Conservation (phyloP, 1,140 invertebrate genomes). For the Stegodyphus mimosarum region DNA sequence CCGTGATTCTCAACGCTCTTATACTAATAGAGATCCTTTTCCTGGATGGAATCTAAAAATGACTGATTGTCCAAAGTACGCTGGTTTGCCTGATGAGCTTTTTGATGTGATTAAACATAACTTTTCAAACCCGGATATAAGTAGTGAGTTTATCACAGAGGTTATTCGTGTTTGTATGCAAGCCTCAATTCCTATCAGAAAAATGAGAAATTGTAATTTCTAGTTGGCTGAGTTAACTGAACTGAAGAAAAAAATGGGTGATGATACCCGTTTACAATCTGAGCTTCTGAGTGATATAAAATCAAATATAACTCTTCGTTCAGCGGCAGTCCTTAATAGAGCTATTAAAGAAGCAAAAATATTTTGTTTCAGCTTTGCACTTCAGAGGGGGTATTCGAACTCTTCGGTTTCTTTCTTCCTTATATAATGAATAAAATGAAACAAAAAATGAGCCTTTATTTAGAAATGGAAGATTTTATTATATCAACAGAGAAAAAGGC, state of each 20-base stretch:
- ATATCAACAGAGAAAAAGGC: constrained; percentile 3
- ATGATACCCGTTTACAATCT: not conserved
- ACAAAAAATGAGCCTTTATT: not conserved
- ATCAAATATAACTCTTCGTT: not conserved
- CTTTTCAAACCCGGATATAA: not conserved
- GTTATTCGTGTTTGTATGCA: not conserved
- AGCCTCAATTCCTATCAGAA: constrained; percentile 10
- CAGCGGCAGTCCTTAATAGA: not conserved
- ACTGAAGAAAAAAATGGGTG: not conserved
- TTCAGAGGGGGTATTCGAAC: not conserved
- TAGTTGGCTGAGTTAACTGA: not conserved
- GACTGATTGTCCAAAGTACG: constrained; percentile 3
- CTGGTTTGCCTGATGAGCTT: not conserved
- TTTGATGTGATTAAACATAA: not conserved
- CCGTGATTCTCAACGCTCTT: not conserved
- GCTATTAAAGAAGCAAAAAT: not conserved
- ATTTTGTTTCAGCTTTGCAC: not conserved
- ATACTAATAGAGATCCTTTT: not conserved
- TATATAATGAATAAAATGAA: too few species aligned
- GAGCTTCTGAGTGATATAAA: too few species aligned
- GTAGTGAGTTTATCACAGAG: not conserved
- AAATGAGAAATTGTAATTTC: constrained; percentile 21
- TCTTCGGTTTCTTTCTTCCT: not conserved
- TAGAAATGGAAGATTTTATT: not conserved
- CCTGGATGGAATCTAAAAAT: constrained; percentile 25